Evolutionary conservation across 2,797 vertebrate genomes (phyloP).

Genomic region (Arremon aurantiirostris): DNA sequence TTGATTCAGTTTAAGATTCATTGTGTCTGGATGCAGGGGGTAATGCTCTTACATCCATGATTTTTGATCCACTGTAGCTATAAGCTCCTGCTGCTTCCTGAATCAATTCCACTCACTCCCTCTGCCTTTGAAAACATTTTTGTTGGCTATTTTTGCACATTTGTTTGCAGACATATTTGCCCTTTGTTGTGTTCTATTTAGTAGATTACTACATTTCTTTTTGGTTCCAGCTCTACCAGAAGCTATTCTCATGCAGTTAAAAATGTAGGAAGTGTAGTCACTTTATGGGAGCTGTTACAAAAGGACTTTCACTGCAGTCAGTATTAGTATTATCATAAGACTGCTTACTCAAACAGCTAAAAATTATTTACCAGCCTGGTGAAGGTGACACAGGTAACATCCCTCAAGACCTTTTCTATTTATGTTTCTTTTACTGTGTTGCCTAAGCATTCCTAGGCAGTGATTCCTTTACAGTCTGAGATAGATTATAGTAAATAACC

Average conservation of each 20-base stretch:
- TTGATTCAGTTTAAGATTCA: neutral
- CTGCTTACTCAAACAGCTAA: neutral
- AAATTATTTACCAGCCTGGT: neutral
- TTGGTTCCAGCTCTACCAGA: neutral
- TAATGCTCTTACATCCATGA: conserved; percentile 7
- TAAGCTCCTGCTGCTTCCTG: neutral
- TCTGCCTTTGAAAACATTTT: neutral
- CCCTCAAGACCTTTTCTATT: neutral
- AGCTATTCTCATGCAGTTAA: neutral
- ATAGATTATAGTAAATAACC: neutral
- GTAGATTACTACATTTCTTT: neutral
- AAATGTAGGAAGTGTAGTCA: neutral
- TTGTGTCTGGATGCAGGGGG: neutral
- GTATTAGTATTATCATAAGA: neutral
- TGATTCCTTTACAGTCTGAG: neutral
- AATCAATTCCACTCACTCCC: neutral
- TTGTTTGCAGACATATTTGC: neutral
- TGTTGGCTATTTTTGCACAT: neutral
- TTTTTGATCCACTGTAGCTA: neutral
- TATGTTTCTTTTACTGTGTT: neutral
- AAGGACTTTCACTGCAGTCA: neutral
- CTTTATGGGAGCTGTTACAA: neutral
- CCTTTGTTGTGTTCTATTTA: neutral
- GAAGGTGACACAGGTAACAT: neutral
- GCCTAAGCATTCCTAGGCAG: neutral